Percentiles rank a stretch among this genome's conserved stretches.
phyloP scores from a whole-genome alignment of 2,797 vertebrate species.

The Oreochromis mossambicus region DNA sequence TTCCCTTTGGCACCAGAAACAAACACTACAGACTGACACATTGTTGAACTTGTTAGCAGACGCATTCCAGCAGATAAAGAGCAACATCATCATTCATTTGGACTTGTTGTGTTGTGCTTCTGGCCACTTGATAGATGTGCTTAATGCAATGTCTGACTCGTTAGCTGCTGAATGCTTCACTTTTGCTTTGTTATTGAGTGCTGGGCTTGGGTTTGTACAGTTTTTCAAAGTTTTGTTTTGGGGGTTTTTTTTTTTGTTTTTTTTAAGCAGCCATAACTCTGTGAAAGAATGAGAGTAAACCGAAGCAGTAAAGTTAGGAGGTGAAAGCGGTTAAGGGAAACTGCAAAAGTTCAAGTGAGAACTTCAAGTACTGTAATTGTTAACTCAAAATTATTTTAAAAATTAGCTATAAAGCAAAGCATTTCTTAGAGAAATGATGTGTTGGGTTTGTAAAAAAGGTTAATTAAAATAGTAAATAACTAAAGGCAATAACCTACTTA shows the following conservation, averaged over 20 bases:
- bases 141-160: not conserved
- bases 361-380: not conserved
- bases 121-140: not conserved
- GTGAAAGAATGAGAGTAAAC: not conserved
- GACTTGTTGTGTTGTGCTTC: not conserved
- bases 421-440: constrained; percentile 13
- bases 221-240: not conserved
- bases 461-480: constrained; percentile 58
- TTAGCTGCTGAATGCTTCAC: not conserved
- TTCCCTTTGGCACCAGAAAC: not conserved
- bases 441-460: not conserved
- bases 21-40: not conserved
- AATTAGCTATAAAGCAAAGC: not conserved
- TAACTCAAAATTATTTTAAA: not conserved
- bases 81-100: not conserved
- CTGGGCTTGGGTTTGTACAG: not conserved
- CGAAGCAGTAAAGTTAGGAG: not conserved
- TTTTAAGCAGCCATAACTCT: not conserved
- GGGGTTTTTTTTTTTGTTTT: fast-evolving
- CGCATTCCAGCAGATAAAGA: not conserved
- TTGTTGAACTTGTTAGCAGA: not conserved
- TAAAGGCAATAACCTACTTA: constrained; percentile 56
- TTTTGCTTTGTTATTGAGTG: not conserved
- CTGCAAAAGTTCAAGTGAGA: not conserved
- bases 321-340: not conserved